Base-by-base conservation (phyloP, 2,797 vertebrate genomes). In the Betta splendens region DNA sequence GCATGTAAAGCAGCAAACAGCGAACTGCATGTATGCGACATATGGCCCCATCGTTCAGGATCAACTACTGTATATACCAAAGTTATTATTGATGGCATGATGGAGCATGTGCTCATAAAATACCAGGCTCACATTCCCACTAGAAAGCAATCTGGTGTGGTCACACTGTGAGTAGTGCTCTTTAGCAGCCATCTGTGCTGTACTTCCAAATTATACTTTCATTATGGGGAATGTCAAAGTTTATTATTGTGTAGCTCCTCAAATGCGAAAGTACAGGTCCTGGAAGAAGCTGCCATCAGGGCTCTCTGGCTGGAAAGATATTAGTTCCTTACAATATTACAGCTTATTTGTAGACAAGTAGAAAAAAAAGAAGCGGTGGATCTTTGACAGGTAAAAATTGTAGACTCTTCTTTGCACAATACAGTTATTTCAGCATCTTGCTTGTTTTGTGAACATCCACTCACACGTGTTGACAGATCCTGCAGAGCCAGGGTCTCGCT, bases 141-240 rank as follows among this genome's bases (percentile, higher is more conserved):
- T 69, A 77, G 73, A 85, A 81, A 82, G 78, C 84, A 81, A 85
- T 85, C 81, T 81, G 84, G 55, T 66, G 55, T 62, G 55, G 79
- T 80, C 65, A 74, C 3, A 9, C 58, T 50, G 72, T 60, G 67
- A 79, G 75, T 68, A 40, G 65, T 66, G 53, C 53, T 67, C 47
- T 80, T 79, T 76, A 78, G 70, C 68, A 46, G 31, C 81, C 84
- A 86, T 87, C 83, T 87, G 85, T 73, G 72, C 68, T 52, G 54
- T 50, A 72, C 58, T 74, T 80, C 33, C 62, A 79, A 69, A 77
- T 77, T 48, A 69, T 62, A 61, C 65, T 75, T 84, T 68, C 51
- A 71, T 77, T 72, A 61, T 68, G 56, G 40, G 66, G 21, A 35
- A 77, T 64, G 72, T 64, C 69, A 62, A 38, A 53, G 22, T 63